A percentile compares a stretch with the other conserved stretches of the same genome.
These are phyloP conservation scores for Sphyrna mokarran DNA, from an alignment of 2,113 vertebrate species.

Conservation along the genomic window DNA sequence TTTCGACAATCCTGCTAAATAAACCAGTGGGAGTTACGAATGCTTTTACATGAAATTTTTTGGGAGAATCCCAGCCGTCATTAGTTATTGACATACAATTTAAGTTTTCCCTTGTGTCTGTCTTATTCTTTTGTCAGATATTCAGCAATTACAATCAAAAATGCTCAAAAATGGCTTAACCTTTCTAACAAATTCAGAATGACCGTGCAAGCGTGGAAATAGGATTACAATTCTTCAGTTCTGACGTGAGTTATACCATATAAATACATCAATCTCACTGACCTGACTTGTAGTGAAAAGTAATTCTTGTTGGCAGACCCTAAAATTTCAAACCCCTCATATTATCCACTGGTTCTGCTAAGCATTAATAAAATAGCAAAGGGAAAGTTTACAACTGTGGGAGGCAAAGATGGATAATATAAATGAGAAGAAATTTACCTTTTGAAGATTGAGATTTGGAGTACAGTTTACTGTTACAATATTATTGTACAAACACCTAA, in stretches of 20 bases:
- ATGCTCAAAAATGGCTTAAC: not conserved
- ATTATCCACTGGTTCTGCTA: not conserved
- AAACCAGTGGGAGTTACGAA: too few relatives aligned
- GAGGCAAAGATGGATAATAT: not conserved
- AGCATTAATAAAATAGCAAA: not conserved
- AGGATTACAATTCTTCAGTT: not conserved
- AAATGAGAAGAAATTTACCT: not conserved
- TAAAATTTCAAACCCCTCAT: not conserved
- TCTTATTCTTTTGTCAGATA: not conserved
- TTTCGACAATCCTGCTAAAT: too few relatives aligned
- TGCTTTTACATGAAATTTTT: not conserved
- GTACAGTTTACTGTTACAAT: not conserved
- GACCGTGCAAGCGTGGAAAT: not conserved
- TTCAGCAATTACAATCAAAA: not conserved
- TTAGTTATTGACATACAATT: not conserved
- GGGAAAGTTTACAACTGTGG: not conserved
- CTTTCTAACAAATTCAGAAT: not conserved
- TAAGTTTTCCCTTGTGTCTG: not conserved
- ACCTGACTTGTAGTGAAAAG: not conserved
- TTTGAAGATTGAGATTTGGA: not conserved
- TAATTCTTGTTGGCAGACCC: not conserved
- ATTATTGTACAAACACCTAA: not conserved
- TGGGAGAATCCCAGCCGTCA: too few relatives aligned
- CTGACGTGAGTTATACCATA: not conserved
- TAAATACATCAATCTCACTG: not conserved